Conservation (phyloP, 2,797 vertebrate genomes). For the Danio tinwini region DNA sequence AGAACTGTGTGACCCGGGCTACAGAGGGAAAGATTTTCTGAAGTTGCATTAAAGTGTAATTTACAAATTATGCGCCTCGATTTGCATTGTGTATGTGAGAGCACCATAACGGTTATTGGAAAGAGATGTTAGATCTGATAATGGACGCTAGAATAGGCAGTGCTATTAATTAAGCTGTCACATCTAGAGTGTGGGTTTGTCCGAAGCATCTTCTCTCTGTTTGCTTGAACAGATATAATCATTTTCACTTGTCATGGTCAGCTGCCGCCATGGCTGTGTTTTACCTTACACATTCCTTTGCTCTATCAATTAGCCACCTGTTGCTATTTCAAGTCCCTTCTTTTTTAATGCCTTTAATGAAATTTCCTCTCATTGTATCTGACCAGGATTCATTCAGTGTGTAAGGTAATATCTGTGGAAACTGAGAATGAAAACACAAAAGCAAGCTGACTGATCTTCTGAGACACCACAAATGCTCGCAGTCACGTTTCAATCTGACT, state of each 20-base stretch:
- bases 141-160: slow-evolving; percentile 29
- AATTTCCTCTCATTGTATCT: slow-evolving; percentile 28
- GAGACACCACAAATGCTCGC: not conserved
- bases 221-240: slow-evolving; percentile 37
- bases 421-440: slow-evolving; percentile 25
- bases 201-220: slow-evolving; percentile 25
- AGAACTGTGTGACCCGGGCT: slow-evolving; percentile 32
- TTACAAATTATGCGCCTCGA: slow-evolving; percentile 40
- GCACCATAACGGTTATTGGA: slow-evolving; percentile 32
- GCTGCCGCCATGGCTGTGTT: slow-evolving; percentile 17
- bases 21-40: slow-evolving; percentile 2
- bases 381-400: slow-evolving; percentile 5
- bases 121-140: slow-evolving; percentile 38
- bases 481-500: slow-evolving; percentile 33
- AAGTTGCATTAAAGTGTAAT: slow-evolving; percentile 47
- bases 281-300: not conserved
- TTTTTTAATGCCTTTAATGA: not conserved
- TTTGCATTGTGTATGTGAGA: slow-evolving; percentile 37
- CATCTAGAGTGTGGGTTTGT: slow-evolving; percentile 36
- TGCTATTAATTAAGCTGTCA: slow-evolving; percentile 47
- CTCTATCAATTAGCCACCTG: slow-evolving; percentile 5
- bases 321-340: slow-evolving; percentile 18
- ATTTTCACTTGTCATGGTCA: slow-evolving; percentile 45
- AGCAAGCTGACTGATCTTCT: slow-evolving; percentile 3
- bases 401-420: slow-evolving; percentile 23